Evolutionary conservation across 2,888 invertebrate genomes (phyloP).

Genomic region (Aspidiotus destructor): DNA sequence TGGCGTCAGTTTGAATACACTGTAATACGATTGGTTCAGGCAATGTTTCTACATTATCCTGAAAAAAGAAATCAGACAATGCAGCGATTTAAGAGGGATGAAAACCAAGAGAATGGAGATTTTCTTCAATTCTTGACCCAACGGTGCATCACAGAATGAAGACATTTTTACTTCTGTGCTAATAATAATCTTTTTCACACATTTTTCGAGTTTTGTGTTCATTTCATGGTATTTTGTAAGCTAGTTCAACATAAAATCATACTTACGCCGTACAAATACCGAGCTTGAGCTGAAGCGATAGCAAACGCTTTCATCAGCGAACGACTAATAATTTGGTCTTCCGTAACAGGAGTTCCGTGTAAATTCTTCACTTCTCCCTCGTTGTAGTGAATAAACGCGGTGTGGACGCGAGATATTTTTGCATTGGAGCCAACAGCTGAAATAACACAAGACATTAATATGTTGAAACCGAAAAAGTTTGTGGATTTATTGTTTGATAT

Average conservation of each 20-base stretch:
- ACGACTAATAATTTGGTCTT: constrained; percentile 57
- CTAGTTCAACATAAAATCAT: neutral
- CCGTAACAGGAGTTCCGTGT: constrained; percentile 57
- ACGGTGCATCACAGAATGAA: neutral
- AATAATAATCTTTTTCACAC: neutral
- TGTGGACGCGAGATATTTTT: constrained; percentile 52
- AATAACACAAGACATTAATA: constrained; percentile 35
- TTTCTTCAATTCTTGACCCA: constrained; percentile 27
- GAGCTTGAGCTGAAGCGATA: constrained; percentile 66
- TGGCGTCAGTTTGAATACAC: constrained; percentile 70
- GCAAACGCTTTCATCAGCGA: constrained; percentile 65
- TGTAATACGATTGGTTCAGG: constrained; percentile 73
- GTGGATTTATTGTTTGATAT: neutral
- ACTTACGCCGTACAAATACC: constrained; percentile 60
- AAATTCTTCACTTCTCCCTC: constrained; percentile 55
- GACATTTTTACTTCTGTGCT: neutral
- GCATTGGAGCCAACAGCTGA: constrained; percentile 46
- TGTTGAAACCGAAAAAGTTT: neutral
- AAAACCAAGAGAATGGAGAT: neutral
- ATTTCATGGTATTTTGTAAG: neutral
- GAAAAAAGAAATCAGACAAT: constrained; percentile 37
- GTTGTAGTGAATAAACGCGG: constrained; percentile 63
- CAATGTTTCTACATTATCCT: constrained; percentile 54
- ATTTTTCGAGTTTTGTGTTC: neutral
- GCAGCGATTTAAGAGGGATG: neutral